These are phyloP conservation scores for Cherax destructor DNA, from an alignment of 1,140 invertebrate genomes.

Conservation along the genomic window DNA sequence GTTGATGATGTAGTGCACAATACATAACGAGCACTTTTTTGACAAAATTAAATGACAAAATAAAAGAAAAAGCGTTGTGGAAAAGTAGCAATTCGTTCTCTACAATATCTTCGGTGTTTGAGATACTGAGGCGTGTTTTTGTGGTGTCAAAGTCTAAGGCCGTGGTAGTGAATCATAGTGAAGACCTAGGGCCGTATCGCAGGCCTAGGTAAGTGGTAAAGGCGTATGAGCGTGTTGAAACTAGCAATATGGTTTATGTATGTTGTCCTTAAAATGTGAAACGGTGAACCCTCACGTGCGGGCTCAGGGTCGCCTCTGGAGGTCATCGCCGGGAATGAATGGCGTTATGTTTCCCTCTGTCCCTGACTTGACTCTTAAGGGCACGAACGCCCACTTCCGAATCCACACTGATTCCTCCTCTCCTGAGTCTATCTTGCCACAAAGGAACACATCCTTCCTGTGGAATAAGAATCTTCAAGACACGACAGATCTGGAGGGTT, in stretches of 20 bases:
- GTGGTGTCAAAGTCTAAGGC: no score
- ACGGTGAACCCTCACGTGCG: constrained; percentile 52
- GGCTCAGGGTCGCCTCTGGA: background rate
- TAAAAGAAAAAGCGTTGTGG: no score
- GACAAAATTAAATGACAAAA: no score
- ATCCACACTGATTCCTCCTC: constrained; percentile 32
- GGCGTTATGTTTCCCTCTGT: constrained; percentile 48
- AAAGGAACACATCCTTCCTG: constrained; percentile 63
- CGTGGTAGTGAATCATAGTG: no score
- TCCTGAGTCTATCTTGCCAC: constrained; percentile 37
- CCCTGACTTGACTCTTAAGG: constrained; percentile 51
- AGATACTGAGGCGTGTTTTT: no score
- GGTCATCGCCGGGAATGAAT: constrained; percentile 8
- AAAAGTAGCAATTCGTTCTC: no score
- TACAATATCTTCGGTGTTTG: no score
- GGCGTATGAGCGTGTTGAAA: no score
- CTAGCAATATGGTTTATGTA: constrained; percentile 9
- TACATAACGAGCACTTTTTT: no score
- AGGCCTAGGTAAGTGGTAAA: no score
- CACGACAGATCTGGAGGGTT: constrained; percentile 44
- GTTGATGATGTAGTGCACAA: no score
- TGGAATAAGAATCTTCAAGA: constrained; percentile 64
- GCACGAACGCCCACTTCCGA: constrained; percentile 42
- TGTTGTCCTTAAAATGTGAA: constrained; percentile 46
- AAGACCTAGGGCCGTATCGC: no score